Evolutionary conservation across 2,797 vertebrate species (phyloP), one percentile per base, ranked within the genome.

Genomic region (Epinephelus malabaricus): DNA sequence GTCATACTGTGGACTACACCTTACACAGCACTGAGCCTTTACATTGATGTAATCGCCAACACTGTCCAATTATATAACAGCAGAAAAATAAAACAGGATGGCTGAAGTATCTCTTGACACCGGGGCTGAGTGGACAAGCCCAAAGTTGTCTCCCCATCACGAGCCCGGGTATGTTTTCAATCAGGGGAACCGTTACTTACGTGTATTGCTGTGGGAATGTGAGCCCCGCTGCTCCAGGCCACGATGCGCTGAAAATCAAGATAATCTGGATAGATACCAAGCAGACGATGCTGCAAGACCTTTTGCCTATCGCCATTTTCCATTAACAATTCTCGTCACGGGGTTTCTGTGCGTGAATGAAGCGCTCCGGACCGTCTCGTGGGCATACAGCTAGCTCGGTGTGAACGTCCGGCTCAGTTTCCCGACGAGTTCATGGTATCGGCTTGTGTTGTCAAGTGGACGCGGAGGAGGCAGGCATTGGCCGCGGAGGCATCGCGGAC

Each of bases 151-250:
- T 80, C 79, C 76, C 78, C 45, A 64, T 58, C 67, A 34, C 11
- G 18, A 76, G 40, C 56, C 75, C 69, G 60, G 27, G 61, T 75
- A 8, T 53, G 63, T 76, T 79, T 79, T 63, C 83, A 34, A 7
- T 54, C 69, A 9, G 69, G 27, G 45, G 5, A 7, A 1, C 82
- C 14, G 40, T 63, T 87, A 97, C 97, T 98, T 96, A 98, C 97
- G 97, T 97, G 95, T 97, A 97, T 80, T 97, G 97, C 93, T 98
- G 97, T 0, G 97, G 97, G 84, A 98, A 98, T 69, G 96, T 97
- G 92, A 97, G 97, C 86, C 92, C 95, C 56, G 94, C 91, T 8
- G 96, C 95, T 91, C 95, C 95, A 89, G 96, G 96, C 95, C 95
- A 95, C 84, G 96, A 94, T 73, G 96, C 95, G 90, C 95, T 90